Evolutionary conservation across 2,797 vertebrate genomes (phyloP), one percentile per base, ranked within the genome.

Genomic region (Hyperoplus immaculatus): DNA sequence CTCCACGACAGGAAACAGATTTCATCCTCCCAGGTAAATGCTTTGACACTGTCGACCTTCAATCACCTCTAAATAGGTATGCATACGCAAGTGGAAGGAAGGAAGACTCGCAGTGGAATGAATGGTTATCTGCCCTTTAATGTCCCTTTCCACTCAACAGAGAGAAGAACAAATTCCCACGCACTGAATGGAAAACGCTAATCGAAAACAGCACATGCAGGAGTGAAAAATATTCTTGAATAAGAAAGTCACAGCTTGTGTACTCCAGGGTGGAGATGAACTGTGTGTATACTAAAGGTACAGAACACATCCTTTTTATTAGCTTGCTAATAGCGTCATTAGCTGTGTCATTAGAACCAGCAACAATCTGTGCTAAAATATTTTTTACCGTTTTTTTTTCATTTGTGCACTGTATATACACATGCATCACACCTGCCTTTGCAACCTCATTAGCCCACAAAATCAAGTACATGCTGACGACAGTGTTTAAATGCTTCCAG

Each of bases 1-100:
- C 67, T 79, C 67, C 42, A 21, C 5, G 21, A 77, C 45, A 72
- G 62, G 70, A 69, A 85, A 78, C 21, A 81, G 8, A 81, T 79
- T 83, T 58, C 42, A 58, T 42, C 56, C 38, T 75, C 18, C 53
- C 38, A 70, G 50, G 65, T 66, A 42, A 38, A 61, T n/a, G 51
- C 29, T 54, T 38, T 47, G 43, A 77, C 39, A 55, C 60, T n/a
- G 15, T 67, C 65, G 55, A 8, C 68, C 59, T 71, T 59, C 62
- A 5, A 15, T 15, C 14, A 49, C 18, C 21, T 8, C 51, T 57
- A n/a, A 62, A 42, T 16, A 46, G 21, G 16, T 45, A 42, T 51
- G 50, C 56, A 13, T 57, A 15, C 16, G n/a, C 41, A 41, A 59
- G 42, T 29, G 39, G 11, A 16, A 29, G 29, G 0, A 16, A 36